Conservation (phyloP, 2,888 invertebrate genomes). For the Mesorhabditis spiculigera region DNA sequence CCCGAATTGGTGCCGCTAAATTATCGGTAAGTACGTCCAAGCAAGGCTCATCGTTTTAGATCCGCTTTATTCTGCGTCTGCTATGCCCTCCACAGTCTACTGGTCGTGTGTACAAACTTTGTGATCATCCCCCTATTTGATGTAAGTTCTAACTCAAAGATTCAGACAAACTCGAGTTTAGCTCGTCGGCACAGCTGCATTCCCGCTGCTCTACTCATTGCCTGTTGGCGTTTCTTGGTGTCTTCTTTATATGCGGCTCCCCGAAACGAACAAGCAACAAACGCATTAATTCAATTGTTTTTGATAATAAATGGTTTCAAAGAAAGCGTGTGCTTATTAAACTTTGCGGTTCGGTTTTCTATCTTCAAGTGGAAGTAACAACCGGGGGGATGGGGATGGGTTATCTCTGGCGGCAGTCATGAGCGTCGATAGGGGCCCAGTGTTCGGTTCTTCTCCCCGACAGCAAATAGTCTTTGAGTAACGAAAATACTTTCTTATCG, state of each 20-base stretch:
- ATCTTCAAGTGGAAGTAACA: no score
- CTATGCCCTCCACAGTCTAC: constrained; percentile 41
- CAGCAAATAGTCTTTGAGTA: no score
- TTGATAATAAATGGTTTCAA: neutral
- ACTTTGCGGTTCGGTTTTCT: no score
- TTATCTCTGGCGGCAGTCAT: no score
- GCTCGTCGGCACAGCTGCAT: neutral
- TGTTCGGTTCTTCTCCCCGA: no score
- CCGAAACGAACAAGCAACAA: neutral
- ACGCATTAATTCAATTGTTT: neutral
- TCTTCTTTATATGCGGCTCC: neutral
- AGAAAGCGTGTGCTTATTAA: no score
- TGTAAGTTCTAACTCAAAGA: constrained; percentile 16
- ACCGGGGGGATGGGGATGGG: no score
- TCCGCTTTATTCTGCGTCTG: constrained; percentile 41
- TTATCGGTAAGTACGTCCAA: constrained; percentile 29
- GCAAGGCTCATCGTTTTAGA: neutral
- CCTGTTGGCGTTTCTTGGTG: neutral
- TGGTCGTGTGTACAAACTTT: constrained; percentile 47
- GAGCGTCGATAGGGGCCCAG: no score
- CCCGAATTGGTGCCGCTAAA: constrained; percentile 44
- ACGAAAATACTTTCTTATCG: no score
- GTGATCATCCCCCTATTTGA: constrained; percentile 39
- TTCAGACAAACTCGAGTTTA: neutral
- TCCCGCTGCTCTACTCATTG: neutral